phyloP scores from a whole-genome alignment of 2,888 invertebrate genomes.

The Aphodius granarius region DNA sequence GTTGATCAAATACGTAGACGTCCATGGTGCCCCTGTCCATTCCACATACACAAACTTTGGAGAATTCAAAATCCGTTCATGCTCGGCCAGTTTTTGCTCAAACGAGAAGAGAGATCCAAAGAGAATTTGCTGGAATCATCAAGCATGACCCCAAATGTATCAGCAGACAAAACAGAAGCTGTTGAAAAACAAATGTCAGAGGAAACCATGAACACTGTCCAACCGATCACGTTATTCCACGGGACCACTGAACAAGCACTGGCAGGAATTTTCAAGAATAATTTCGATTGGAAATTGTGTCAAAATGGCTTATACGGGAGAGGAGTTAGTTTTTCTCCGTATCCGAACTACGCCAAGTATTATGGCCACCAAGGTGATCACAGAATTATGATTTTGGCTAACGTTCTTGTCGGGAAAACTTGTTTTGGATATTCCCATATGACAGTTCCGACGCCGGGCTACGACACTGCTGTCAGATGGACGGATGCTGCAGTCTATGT shows the following conservation, averaged over 20 bases:
- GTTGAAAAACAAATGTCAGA: too few species aligned
- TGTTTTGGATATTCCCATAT: conserved; percentile 30
- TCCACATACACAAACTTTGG: conserved; percentile 2
- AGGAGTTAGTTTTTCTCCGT: conserved; percentile 18
- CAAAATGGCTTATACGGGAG: conserved; percentile 8
- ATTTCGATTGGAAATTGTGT: conserved; percentile 20
- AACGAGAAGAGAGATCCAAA: conserved; percentile 15
- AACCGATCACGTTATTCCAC: conserved; percentile 15
- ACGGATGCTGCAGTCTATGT: conserved; percentile 33
- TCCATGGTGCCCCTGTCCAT: not conserved
- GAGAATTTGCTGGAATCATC: not conserved
- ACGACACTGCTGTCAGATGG: conserved; percentile 34
- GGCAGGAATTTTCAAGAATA: conserved; percentile 1
- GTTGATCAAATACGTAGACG: not conserved
- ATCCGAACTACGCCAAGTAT: conserved; percentile 10
- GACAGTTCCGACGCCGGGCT: conserved; percentile 32
- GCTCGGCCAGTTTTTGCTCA: conserved; percentile 16
- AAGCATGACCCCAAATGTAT: too few species aligned
- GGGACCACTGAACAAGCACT: conserved; percentile 9
- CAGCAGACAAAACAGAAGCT: too few species aligned
- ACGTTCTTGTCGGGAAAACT: conserved; percentile 16
- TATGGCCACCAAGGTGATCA: not conserved
- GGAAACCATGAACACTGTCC: not conserved
- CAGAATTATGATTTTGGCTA: conserved; percentile 18
- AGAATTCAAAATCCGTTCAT: conserved; percentile 24